Percentiles rank a stretch among this genome's conserved stretches.
phyloP scores from a whole-genome alignment of 2,888 invertebrate species.

The Amphipyra berbera region DNA sequence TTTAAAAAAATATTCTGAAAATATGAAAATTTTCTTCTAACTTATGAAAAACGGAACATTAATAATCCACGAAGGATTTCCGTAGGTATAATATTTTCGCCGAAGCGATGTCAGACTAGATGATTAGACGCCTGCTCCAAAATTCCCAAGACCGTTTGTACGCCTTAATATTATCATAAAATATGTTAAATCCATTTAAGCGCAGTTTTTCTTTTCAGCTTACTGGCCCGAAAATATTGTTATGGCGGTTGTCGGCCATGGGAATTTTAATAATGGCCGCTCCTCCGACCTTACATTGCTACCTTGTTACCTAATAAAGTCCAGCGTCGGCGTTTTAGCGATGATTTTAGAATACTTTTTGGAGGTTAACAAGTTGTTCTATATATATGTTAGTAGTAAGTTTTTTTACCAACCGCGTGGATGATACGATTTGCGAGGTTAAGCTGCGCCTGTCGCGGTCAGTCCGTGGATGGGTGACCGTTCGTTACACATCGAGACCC shows the following conservation, averaged over 20 bases:
- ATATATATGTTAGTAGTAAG: slow-evolving; percentile 48
- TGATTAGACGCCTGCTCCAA: slow-evolving; percentile 56
- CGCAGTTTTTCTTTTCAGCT: slow-evolving; percentile 78
- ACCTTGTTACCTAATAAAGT: slow-evolving; percentile 70
- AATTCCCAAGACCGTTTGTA: slow-evolving; percentile 69
- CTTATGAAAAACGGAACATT: slow-evolving; percentile 59
- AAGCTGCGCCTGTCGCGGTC: no score
- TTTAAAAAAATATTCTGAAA: slow-evolving; percentile 26
- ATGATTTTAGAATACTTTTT: slow-evolving; percentile 52
- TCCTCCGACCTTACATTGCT: slow-evolving; percentile 56
- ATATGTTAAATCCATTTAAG: slow-evolving; percentile 83
- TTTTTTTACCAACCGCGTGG: no score
- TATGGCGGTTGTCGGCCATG: slow-evolving; percentile 72
- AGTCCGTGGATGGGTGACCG: no score
- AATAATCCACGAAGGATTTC: slow-evolving; percentile 54
- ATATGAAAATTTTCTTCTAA: slow-evolving; percentile 36
- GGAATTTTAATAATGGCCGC: slow-evolving; percentile 74
- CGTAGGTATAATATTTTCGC: slow-evolving; percentile 52
- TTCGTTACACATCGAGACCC: no score
- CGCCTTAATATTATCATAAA: slow-evolving; percentile 76
- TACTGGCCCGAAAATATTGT: slow-evolving; percentile 80
- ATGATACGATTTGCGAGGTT: no score
- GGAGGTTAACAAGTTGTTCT: slow-evolving; percentile 58
- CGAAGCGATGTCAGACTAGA: slow-evolving; percentile 57
- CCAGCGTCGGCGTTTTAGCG: slow-evolving; percentile 50